phyloP scores from a whole-genome alignment of 2,113 vertebrate species.

The Silurus meridionalis region DNA sequence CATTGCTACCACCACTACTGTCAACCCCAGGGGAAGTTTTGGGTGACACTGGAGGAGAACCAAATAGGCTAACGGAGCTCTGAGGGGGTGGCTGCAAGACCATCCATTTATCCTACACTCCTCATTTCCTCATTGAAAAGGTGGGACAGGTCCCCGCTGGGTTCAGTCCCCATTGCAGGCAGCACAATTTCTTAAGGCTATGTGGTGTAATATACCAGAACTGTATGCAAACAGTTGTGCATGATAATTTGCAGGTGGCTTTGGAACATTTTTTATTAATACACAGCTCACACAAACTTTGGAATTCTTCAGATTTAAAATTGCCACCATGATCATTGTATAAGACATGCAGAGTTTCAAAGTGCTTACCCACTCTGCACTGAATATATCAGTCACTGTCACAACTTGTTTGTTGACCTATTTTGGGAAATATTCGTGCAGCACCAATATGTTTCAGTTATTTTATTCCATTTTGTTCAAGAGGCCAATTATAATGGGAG shows the following conservation, averaged over 20 bases:
- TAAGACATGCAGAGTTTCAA: conserved; percentile 11
- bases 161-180: background rate
- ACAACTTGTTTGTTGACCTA: conserved; percentile 18
- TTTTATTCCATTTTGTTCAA: conserved; percentile 30
- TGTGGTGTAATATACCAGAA: conserved; percentile 37
- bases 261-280: conserved; percentile 33
- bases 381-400: conserved; percentile 22
- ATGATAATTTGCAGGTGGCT: conserved; percentile 45
- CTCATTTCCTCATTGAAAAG: background rate
- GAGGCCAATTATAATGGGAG: conserved; percentile 36
- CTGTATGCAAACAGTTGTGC: background rate
- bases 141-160: background rate
- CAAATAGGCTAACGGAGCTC: background rate
- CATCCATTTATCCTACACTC: background rate
- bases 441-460: conserved; percentile 31
- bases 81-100: background rate
- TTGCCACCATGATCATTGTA: conserved; percentile 41
- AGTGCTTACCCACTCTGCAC: conserved; percentile 36
- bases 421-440: conserved; percentile 51
- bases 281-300: conserved; percentile 42
- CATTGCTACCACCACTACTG: background rate
- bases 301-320: too few species aligned
- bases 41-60: background rate
- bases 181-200: background rate
- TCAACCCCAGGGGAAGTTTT: background rate